These are phyloP conservation scores for Numenius arquata DNA, from an alignment of 2,113 vertebrate genomes.

Conservation along the genomic window DNA sequence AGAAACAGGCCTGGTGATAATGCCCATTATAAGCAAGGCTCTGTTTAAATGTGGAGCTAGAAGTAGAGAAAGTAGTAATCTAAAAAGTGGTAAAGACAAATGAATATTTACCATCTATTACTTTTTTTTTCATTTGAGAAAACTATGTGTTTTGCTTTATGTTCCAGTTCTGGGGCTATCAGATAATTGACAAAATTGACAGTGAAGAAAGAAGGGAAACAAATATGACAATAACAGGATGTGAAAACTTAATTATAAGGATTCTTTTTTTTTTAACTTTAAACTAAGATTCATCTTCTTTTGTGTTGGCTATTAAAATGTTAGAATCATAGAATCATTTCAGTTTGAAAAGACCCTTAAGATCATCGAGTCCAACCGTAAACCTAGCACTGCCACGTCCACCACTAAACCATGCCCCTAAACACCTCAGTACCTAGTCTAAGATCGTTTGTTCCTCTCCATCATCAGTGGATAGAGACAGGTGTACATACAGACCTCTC, in stretches of 20 bases:
- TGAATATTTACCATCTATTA: not conserved
- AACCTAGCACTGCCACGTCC: not conserved
- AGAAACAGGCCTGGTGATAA: not conserved
- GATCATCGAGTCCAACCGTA: not conserved
- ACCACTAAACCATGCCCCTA: not conserved
- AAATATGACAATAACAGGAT: not conserved
- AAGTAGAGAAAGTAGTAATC: not conserved
- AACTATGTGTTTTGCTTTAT: not conserved
- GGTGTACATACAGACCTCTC: not conserved
- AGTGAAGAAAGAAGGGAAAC: not conserved
- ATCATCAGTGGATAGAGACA: not conserved
- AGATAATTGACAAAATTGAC: rapidly evolving
- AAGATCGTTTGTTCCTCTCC: not conserved
- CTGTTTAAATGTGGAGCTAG: not conserved
- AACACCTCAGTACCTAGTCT: not conserved
- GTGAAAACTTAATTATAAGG: not conserved
- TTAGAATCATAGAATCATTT: not conserved
- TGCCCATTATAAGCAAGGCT: rapidly evolving
- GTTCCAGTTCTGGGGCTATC: not conserved
- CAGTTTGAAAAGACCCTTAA: not conserved
- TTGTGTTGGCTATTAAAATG: not conserved
- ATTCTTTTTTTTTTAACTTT: no score
- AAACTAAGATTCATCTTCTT: not conserved
- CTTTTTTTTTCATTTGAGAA: not conserved
- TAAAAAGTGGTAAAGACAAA: not conserved